These are phyloP conservation scores for Drosophila neoperkinsi DNA, from an alignment of 2,888 invertebrate genomes.

Conservation along the genomic window DNA sequence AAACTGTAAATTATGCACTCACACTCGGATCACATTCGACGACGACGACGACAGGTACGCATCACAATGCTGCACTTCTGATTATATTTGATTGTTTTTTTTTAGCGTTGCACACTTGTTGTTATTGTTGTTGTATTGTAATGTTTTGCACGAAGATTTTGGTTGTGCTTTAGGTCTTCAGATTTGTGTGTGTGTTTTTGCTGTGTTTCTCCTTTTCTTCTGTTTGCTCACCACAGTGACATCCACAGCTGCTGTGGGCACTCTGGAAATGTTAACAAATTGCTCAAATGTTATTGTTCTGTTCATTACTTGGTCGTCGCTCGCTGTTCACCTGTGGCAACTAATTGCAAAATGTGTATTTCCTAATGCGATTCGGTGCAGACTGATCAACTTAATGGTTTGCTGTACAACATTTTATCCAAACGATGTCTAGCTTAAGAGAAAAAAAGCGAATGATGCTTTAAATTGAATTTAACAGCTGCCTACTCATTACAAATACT, in stretches of 20 bases:
- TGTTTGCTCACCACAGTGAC: slow-evolving; percentile 13
- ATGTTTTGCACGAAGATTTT: slow-evolving; percentile 41
- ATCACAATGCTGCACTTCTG: slow-evolving; percentile 26
- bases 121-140: slow-evolving; percentile 42
- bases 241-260: slow-evolving; percentile 1
- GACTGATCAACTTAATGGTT: not conserved
- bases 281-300: not conserved
- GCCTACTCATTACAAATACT: too few relatives aligned
- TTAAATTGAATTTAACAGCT: not conserved
- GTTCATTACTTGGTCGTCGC: not conserved
- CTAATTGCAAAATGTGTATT: not conserved
- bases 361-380: not conserved
- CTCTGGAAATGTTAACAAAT: slow-evolving; percentile 2
- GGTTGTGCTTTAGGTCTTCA: slow-evolving; percentile 43
- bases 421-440: too few relatives aligned
- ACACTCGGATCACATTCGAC: slow-evolving; percentile 18
- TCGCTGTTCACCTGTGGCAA: not conserved
- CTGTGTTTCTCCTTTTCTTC: slow-evolving; percentile 17
- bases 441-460: too few relatives aligned
- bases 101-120: slow-evolving; percentile 46
- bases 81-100: slow-evolving; percentile 12
- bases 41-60: slow-evolving; percentile 7
- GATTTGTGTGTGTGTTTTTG: slow-evolving; percentile 46
- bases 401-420: not conserved
- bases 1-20: slow-evolving; percentile 72